These are phyloP conservation scores for Lochmaea capreae DNA, from an alignment of 2,888 invertebrate genomes.

Conservation along the genomic window DNA sequence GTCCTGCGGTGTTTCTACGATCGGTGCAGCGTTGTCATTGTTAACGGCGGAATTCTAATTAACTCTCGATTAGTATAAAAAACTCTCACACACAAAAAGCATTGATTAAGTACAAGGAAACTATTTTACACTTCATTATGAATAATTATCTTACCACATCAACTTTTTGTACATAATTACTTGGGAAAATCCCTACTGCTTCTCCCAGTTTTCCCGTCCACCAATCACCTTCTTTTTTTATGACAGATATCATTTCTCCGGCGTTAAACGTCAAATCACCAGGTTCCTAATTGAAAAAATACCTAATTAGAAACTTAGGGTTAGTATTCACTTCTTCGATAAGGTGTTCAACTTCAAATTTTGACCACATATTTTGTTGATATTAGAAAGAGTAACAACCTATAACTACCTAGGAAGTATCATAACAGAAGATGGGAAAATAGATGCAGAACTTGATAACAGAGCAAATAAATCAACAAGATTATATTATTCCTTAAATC, in stretches of 20 bases:
- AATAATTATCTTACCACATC: slow-evolving; percentile 62
- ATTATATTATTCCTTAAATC: too few relatives aligned
- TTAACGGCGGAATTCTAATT: slow-evolving; percentile 40
- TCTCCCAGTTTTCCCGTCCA: slow-evolving; percentile 94
- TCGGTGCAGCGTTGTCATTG: slow-evolving; percentile 31
- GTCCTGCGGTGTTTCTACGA: slow-evolving; percentile 46
- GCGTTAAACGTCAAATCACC: slow-evolving; percentile 92
- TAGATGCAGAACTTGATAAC: too few relatives aligned
- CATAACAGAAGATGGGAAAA: too few relatives aligned
- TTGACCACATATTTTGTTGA: too few relatives aligned
- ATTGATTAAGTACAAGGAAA: not conserved
- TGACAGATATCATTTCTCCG: slow-evolving; percentile 88
- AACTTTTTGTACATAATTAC: slow-evolving; percentile 91
- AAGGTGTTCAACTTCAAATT: too few relatives aligned
- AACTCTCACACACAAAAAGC: not conserved
- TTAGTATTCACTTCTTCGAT: too few relatives aligned
- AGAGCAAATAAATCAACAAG: too few relatives aligned
- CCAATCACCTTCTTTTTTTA: slow-evolving; percentile 96
- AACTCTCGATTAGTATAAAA: slow-evolving; percentile 34
- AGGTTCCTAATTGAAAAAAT: slow-evolving; percentile 69
- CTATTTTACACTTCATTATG: not conserved
- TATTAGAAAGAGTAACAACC: too few relatives aligned
- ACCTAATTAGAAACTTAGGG: too few relatives aligned
- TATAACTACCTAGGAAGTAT: too few relatives aligned
- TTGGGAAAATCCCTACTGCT: slow-evolving; percentile 92